These are phyloP conservation scores for Tenthredo scrophulariae DNA, from an alignment of 2,888 invertebrate genomes.

Conservation along the genomic window DNA sequence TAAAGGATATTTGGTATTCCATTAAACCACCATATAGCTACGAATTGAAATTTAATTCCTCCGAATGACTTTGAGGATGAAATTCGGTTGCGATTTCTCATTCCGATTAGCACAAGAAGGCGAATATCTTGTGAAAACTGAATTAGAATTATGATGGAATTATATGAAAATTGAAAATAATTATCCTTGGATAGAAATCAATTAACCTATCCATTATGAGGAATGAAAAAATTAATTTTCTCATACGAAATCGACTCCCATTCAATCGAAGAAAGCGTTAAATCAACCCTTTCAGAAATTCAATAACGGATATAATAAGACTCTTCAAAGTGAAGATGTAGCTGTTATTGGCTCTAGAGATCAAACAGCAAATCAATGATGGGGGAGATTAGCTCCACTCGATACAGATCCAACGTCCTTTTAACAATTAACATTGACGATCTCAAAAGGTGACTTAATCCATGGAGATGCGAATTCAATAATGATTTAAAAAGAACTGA, in stretches of 20 bases:
- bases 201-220: background rate
- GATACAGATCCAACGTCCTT: background rate
- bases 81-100: background rate
- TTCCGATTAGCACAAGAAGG: background rate
- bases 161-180: background rate
- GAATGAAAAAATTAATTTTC: background rate
- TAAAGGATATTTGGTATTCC: background rate
- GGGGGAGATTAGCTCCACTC: background rate
- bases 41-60: background rate
- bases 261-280: slow-evolving; percentile 8
- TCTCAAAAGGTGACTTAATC: background rate
- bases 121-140: background rate
- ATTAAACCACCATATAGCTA: background rate
- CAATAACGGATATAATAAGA: slow-evolving; percentile 5
- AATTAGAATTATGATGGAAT: background rate
- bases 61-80: background rate
- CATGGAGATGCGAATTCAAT: background rate
- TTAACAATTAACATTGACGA: background rate
- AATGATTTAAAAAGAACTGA: background rate
- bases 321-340: slow-evolving; percentile 8
- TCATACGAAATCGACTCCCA: background rate
- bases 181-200: background rate
- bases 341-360: background rate
- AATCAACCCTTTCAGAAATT: slow-evolving; percentile 6
- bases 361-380: slow-evolving; percentile 1